A percentile compares a stretch with the other conserved stretches of the same genome.
Conservation (phyloP, 2,888 invertebrate genomes). For the Venusia cambrica region DNA sequence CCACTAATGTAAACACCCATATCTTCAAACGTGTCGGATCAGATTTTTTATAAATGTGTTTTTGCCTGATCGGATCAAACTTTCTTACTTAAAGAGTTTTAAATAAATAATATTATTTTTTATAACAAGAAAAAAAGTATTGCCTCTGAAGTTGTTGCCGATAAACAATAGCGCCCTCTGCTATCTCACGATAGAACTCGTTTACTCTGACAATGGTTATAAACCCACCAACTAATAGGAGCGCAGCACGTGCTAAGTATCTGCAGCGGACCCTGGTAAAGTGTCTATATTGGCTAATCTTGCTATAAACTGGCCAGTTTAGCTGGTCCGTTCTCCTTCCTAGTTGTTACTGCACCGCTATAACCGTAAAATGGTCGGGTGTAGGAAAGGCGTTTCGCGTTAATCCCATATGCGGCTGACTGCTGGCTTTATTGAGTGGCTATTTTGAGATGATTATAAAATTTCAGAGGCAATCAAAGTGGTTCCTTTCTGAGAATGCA, state of each 20-base stretch:
- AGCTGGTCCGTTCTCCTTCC: constrained; percentile 32
- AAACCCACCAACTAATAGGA: constrained; percentile 15
- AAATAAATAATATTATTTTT: too few species aligned
- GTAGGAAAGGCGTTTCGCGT: constrained; percentile 39
- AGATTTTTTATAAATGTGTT: too few species aligned
- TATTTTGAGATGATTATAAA: constrained; percentile 37
- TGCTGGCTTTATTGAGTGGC: constrained; percentile 29
- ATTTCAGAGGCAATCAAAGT: constrained; percentile 24
- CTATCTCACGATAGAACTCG: neutral
- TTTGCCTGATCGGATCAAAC: too few species aligned
- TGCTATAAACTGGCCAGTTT: constrained; percentile 42
- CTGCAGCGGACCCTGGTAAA: constrained; percentile 16
- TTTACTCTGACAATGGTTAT: constrained; percentile 13
- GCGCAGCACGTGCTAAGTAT: constrained; percentile 21
- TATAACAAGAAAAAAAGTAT: too few species aligned
- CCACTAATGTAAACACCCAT: too few species aligned
- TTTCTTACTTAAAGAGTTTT: too few species aligned
- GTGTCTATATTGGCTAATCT: constrained; percentile 37
- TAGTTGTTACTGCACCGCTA: constrained; percentile 51
- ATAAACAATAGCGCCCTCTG: too few species aligned
- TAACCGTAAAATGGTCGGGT: constrained; percentile 57
- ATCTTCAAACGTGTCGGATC: too few species aligned
- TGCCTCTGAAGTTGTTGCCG: too few species aligned
- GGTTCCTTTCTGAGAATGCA: constrained; percentile 19
- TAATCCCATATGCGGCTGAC: constrained; percentile 53